Evolutionary conservation across 2,888 invertebrate genomes (phyloP), one percentile per base, ranked within the genome.

Genomic region (Cylindroiulus punctatus): DNA sequence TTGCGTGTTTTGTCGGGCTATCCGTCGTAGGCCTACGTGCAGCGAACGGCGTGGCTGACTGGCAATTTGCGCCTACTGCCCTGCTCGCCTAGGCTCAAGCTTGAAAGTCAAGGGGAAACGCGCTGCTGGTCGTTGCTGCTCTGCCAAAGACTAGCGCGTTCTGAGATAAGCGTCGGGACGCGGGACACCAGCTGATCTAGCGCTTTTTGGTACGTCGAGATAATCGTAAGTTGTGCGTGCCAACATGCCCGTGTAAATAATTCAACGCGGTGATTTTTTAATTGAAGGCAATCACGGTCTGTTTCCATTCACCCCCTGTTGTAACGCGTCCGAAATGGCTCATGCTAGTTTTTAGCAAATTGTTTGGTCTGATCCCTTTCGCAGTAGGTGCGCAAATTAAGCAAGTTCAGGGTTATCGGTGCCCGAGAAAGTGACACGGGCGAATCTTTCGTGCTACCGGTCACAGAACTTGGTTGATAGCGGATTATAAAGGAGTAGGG

Each of bases 1-100:
- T 30, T 76, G 76, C 76, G 76, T 76, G 76, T 76, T 76, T 76
- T 65, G 57, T 65, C 57, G 57, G 57, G n/a, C 22, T 65, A 4
- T 65, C 57, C 26, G 76, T 76, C 76, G 76, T 76, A 76, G 26
- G 76, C 76, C 76, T 76, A 76, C 76, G 76, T 76, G 76, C 30
- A 30, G 30, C 14, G 76, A 14, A 76, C 76, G 76, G 76, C 76
- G 76, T 26, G 76, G 12, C 30, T 26, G 26, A 10, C 76, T 76
- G 30, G 30, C 30, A 14, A 30, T 76, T 76, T 76, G 76, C 76
- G 76, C 76, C 76, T 76, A 65, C 65, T 7, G 40, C 40, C 40
- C 8, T n/a, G n/a, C 40, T 40, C 65, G 10, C 65, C 7, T 1
- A 4, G 19, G 57, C 57, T n/a, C 14, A n/a, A 26, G 26, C 10